Conservation (phyloP, 2,113 vertebrate genomes). For the Narcine bancroftii region DNA sequence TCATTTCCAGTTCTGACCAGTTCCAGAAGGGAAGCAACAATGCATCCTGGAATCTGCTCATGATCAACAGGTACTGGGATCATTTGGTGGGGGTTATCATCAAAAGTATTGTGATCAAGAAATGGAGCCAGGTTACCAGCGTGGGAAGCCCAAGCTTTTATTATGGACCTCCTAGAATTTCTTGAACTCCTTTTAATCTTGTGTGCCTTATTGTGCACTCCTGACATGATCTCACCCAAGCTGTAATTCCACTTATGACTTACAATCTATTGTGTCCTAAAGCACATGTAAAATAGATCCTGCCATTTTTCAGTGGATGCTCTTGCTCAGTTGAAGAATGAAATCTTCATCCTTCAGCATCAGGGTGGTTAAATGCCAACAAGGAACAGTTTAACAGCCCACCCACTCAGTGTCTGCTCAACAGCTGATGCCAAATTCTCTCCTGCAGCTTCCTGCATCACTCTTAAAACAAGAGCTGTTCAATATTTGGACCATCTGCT, state of each 20-base stretch:
- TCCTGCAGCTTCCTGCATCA: not conserved
- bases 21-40: not conserved
- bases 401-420: not conserved
- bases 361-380: not conserved
- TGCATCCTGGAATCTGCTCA: not conserved
- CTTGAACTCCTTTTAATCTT: not conserved
- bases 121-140: not conserved
- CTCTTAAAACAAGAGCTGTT: not conserved
- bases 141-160: not conserved
- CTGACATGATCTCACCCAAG: not conserved
- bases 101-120: not conserved
- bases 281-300: not conserved
- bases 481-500: not conserved
- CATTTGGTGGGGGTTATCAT: not conserved
- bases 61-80: not conserved
- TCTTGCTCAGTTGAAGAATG: not conserved
- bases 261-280: not conserved
- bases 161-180: not conserved
- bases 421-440: not conserved
- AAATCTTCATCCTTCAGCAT: not conserved
- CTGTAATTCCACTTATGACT: not conserved
- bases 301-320: not conserved
- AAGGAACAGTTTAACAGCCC: not conserved
- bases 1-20: not conserved
- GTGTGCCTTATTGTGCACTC: not conserved